These are phyloP conservation scores for Magallana nippona DNA, from an alignment of 2,888 invertebrate species.

Conservation along the genomic window DNA sequence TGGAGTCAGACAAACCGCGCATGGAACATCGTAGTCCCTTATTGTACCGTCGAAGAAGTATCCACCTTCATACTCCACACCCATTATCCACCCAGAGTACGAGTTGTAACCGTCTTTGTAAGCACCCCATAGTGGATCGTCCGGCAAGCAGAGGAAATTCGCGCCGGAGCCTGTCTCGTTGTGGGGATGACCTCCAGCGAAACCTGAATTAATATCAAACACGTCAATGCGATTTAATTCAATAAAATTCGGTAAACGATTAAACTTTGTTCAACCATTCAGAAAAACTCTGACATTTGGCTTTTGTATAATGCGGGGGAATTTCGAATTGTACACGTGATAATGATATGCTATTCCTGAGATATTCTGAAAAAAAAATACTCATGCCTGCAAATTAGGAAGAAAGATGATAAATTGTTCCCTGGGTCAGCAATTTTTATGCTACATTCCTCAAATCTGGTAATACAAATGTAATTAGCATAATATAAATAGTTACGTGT, in stretches of 20 bases:
- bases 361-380: no score
- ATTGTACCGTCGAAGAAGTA: background rate
- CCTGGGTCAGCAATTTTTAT: no score
- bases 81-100: slow-evolving; percentile 7
- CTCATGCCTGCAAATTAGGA: no score
- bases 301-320: no score
- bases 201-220: background rate
- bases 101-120: background rate
- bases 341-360: no score
- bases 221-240: background rate
- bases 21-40: background rate
- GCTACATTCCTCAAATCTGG: no score
- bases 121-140: slow-evolving; percentile 4
- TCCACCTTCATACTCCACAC: background rate
- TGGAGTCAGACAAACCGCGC: background rate
- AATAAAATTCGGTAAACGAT: background rate
- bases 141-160: slow-evolving; percentile 4
- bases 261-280: no score
- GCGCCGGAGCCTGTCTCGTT: slow-evolving; percentile 12
- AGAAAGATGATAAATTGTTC: no score
- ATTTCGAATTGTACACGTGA: no score
- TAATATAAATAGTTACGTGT: background rate
- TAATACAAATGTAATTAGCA: background rate
- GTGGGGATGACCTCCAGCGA: background rate
- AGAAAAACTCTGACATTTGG: no score